Percentiles rank a stretch among this genome's conserved stretches.
Evolutionary conservation across 35 echinoderm and acorn worm genomes (phyloP).

Genomic region (Nesometra sesokonis): DNA sequence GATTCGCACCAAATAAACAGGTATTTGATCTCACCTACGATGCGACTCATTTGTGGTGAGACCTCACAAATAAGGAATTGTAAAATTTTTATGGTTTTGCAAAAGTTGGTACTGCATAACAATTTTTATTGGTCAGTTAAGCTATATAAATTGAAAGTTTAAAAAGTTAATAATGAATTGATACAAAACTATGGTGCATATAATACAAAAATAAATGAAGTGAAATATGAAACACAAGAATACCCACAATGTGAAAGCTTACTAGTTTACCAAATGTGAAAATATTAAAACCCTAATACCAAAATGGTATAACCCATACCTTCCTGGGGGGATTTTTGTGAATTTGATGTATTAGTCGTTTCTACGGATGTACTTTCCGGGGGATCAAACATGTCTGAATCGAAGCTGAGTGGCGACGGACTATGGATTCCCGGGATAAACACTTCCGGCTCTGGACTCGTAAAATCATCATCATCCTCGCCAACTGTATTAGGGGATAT

Average conservation of each 20-base stretch:
- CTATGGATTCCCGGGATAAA: background rate
- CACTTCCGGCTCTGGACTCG: background rate
- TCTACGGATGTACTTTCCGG: background rate
- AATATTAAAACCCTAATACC: background rate
- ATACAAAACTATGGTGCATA: too few relatives aligned
- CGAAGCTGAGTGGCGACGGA: background rate
- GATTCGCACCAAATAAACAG: background rate
- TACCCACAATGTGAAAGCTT: background rate
- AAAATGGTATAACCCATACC: background rate
- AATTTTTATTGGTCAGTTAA: too few relatives aligned
- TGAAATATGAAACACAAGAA: background rate
- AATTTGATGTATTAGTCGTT: background rate
- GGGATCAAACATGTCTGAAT: background rate
- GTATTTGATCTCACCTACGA: too few relatives aligned
- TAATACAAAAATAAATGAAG: too few relatives aligned
- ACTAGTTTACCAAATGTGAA: background rate
- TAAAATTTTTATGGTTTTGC: background rate
- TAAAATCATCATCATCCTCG: background rate
- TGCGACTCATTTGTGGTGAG: too few relatives aligned
- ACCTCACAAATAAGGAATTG: too few relatives aligned
- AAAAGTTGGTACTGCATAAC: too few relatives aligned
- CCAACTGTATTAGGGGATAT: background rate
- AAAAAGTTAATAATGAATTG: too few relatives aligned
- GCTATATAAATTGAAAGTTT: too few relatives aligned
- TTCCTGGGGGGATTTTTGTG: background rate